phyloP scores from a whole-genome alignment of 2,797 vertebrate genomes.

The Vipera ursinii region DNA sequence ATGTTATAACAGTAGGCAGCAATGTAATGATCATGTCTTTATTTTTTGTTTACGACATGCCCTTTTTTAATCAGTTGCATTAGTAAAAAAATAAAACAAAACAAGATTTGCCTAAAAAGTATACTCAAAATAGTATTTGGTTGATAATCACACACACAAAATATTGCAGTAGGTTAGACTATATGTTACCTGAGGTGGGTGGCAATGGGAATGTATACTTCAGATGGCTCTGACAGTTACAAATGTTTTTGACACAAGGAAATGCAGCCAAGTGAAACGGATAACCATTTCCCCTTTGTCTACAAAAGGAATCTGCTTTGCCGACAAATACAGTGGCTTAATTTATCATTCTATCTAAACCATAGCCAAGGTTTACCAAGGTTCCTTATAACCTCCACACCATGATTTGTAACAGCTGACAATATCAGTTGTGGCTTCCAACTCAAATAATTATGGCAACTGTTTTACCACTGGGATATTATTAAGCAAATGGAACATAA shows the following conservation, averaged over 20 bases:
- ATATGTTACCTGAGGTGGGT: not conserved
- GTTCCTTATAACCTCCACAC: not conserved
- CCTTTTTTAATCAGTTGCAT: not conserved
- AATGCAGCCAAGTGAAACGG: not conserved
- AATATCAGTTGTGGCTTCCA: not conserved
- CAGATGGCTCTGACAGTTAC: not conserved
- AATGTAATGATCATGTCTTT: not conserved
- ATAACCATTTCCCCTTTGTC: not conserved
- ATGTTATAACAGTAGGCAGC: not conserved
- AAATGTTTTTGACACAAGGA: not conserved
- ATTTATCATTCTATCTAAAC: not conserved
- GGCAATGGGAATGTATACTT: not conserved
- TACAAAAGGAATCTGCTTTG: not conserved
- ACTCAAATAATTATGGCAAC: not conserved
- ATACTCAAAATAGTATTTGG: not conserved
- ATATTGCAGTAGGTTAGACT: not conserved
- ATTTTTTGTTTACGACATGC: not conserved
- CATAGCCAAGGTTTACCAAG: not conserved
- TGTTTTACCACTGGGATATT: not conserved
- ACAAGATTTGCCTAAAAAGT: not conserved
- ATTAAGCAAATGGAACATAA: not conserved
- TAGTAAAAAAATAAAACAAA: not conserved
- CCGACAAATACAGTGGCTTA: not conserved
- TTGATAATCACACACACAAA: not conserved
- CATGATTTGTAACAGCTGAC: not conserved